A percentile compares a stretch with the other conserved stretches of the same genome.
These are phyloP conservation scores for Pammene fasciana DNA, from an alignment of 2,888 invertebrate genomes.

Conservation along the genomic window DNA sequence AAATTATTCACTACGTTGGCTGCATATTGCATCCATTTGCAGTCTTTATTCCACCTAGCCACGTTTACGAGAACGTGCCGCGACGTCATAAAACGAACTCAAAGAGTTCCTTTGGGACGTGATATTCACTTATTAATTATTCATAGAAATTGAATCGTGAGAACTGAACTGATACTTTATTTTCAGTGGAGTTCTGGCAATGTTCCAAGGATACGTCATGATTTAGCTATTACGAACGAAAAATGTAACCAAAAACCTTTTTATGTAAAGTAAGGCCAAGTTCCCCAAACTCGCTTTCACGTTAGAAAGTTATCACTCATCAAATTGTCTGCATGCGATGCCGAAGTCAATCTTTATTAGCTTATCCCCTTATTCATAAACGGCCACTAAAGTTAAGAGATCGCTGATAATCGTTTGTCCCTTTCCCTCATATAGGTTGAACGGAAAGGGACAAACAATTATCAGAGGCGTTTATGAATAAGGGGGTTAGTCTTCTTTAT, in stretches of 20 bases:
- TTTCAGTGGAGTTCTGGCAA: conserved; percentile 19
- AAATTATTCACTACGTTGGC: conserved; percentile 16
- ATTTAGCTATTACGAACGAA: conserved; percentile 24
- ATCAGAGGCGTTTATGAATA: too few species aligned
- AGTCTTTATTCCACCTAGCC: background rate
- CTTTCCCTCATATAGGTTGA: too few species aligned
- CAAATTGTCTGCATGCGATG: background rate
- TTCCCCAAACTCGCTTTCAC: background rate
- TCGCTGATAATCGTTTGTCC: too few species aligned
- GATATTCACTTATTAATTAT: conserved; percentile 21
- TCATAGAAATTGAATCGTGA: conserved; percentile 22
- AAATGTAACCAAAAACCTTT: background rate
- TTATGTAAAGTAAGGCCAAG: background rate
- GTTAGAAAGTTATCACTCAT: background rate
- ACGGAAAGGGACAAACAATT: too few species aligned
- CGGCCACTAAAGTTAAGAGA: too few species aligned
- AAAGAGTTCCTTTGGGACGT: background rate
- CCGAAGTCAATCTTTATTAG: too few species aligned
- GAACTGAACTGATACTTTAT: conserved; percentile 14
- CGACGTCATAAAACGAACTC: conserved; percentile 1
- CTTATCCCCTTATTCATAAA: too few species aligned
- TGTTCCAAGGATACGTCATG: conserved; percentile 4
- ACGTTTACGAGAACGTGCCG: conserved; percentile 21
- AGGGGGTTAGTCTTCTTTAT: too few species aligned
- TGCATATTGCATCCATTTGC: conserved; percentile 19